Evolutionary conservation across 1,140 invertebrate genomes (phyloP).

Genomic region (Drosophila paulistorum): DNA sequence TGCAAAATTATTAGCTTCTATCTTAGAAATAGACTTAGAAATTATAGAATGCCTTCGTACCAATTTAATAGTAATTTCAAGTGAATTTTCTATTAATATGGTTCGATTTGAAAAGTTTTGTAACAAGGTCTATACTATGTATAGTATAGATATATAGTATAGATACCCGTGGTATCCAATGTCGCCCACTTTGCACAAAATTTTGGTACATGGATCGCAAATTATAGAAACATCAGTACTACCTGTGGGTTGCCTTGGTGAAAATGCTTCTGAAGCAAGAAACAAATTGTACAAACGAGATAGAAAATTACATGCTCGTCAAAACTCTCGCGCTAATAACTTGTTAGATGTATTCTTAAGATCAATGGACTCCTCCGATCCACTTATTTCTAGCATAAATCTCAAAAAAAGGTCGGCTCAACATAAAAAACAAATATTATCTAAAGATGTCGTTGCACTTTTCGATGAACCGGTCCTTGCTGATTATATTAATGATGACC

Average conservation of each 20-base stretch:
- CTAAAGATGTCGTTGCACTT: no score
- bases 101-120: background rate
- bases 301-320: no score
- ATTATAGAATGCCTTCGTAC: background rate
- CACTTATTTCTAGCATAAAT: no score
- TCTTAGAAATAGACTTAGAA: conserved; percentile 2
- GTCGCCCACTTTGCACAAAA: conserved; percentile 32
- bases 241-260: conserved; percentile 24
- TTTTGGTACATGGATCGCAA: conserved; percentile 12
- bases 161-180: conserved; percentile 33
- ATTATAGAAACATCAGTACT: conserved; percentile 15
- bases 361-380: no score
- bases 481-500: no score
- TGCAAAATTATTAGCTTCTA: conserved; percentile 6
- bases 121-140: background rate
- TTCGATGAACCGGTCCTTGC: no score
- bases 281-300: no score
- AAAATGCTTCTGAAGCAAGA: conserved; percentile 12
- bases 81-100: background rate
- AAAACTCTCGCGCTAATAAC: background rate
- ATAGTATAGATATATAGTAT: no score
- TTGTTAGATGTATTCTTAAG: no score
- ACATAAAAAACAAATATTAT: no score
- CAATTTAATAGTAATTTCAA: background rate
- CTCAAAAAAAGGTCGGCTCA: no score